phyloP scores from a whole-genome alignment of 92 coral and sea anemone genomes.

The Parazoanthus atlanticus region DNA sequence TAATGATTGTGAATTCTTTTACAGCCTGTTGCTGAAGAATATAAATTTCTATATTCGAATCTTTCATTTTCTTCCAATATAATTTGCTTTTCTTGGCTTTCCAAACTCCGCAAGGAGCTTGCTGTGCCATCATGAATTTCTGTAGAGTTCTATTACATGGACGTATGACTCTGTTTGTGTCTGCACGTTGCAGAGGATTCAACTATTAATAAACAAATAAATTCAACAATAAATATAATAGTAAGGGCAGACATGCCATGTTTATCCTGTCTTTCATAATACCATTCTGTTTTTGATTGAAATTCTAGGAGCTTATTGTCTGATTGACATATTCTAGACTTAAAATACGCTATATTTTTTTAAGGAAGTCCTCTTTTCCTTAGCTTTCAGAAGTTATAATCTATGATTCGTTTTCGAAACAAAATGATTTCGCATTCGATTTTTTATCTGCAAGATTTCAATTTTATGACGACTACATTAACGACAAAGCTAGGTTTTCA shows the following conservation, averaged over 20 bases:
- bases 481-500: not conserved
- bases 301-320: not conserved
- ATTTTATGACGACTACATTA: not conserved
- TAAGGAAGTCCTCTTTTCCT: not conserved
- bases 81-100: not conserved
- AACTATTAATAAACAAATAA: constrained; percentile 22
- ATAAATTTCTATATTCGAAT: not conserved
- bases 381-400: not conserved
- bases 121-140: not conserved
- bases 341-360: not conserved
- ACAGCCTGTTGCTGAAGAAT: not conserved
- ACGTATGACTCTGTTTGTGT: not conserved
- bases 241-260: not conserved
- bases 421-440: not conserved
- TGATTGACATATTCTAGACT: not conserved
- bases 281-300: constrained; percentile 13
- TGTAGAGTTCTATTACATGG: not conserved
- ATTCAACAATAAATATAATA: constrained; percentile 36
- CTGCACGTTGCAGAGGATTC: not conserved
- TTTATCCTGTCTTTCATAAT: not conserved
- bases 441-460: not conserved
- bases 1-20: not conserved
- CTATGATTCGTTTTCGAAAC: not conserved
- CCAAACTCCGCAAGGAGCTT: not conserved
- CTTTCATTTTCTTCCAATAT: not conserved